Evolutionary conservation across 2,113 vertebrate species (phyloP), one percentile per base, ranked within the genome.

Genomic region (Cettia cetti): DNA sequence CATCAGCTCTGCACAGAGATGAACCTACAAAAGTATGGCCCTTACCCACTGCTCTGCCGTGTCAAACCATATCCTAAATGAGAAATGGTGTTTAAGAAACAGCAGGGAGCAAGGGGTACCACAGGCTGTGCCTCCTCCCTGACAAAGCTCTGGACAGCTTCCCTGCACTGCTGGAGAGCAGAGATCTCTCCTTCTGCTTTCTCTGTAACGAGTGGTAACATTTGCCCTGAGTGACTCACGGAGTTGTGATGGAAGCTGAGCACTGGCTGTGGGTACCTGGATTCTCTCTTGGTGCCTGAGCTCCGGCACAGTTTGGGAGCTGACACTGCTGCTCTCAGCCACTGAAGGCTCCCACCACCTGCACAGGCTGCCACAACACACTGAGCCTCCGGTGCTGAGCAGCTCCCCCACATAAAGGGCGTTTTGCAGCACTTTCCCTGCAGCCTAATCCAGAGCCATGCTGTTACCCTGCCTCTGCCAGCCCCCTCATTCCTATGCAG

Each of bases 151-250:
- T 33, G 30, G 69, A 7, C 12, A 27, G 45, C 11, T 44, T 52
- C 37, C 24, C 81, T 75, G 60, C 24, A 17, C 27, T 81, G 30
- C 64, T 68, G 7, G 30, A 64, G 23, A 68, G 5, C 19, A 0
- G 1, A 60, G 31, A 44, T 7, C 22, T 33, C 15, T 2, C 0
- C 28, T 63, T 68, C 39, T 82, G 47, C 22, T 59, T 57, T 57
- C 59, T 86, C 40, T 60, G 7, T 24, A 39, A 42, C 0, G 0
- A 28, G 5, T 13, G 19, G 15, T 24, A 39, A 12, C 0, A 0
- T 45, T 69, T 78, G 35, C 42, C 40, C 53, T 1, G 1, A 12
- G 31, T 47, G 21, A 8, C 30, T 59, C 8, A 7, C 0, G 0
- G 50, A 12, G 5, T 1, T 53, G 31, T 13, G 47, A 9, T 1